Percentiles rank a stretch among this genome's conserved stretches.
Conservation (phyloP, 2,888 invertebrate species). For the Scaptomyza flava region DNA sequence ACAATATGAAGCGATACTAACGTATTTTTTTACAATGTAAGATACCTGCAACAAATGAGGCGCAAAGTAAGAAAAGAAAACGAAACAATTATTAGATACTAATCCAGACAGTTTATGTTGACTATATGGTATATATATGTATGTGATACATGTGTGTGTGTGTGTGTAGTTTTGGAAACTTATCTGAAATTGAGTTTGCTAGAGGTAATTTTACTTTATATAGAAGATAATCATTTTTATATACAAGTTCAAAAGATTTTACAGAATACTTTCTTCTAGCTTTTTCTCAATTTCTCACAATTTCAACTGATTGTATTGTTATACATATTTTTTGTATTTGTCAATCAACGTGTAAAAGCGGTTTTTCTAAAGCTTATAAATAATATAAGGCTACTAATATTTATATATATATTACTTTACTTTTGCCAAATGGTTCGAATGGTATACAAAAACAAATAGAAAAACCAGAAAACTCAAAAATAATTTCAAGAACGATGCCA, state of each 20-base stretch:
- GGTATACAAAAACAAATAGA: slow-evolving; percentile 9
- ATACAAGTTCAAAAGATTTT: background rate
- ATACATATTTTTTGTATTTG: slow-evolving; percentile 9
- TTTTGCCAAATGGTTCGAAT: slow-evolving; percentile 43
- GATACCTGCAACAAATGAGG: slow-evolving; percentile 81
- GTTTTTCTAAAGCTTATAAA: slow-evolving; percentile 34
- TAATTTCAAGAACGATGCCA: slow-evolving; percentile 38
- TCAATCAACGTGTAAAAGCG: slow-evolving; percentile 29
- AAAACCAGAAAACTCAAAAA: slow-evolving; percentile 26
- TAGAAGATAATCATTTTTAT: no score
- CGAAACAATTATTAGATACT: slow-evolving; percentile 73
- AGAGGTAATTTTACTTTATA: background rate
- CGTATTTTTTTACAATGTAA: slow-evolving; percentile 83
- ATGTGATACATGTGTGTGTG: slow-evolving; percentile 9
- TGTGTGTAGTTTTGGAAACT: slow-evolving; percentile 8
- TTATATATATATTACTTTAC: slow-evolving; percentile 25
- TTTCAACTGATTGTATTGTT: background rate
- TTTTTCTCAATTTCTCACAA: slow-evolving; percentile 23
- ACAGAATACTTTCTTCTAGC: background rate
- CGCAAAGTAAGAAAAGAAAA: slow-evolving; percentile 79
- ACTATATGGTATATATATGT: slow-evolving; percentile 36
- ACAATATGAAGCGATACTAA: slow-evolving; percentile 80
- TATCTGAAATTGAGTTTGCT: slow-evolving; percentile 26
- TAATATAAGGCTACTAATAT: slow-evolving; percentile 37
- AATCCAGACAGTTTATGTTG: slow-evolving; percentile 65